Evolutionary conservation across 2,888 invertebrate genomes (phyloP).

Genomic region (Noctua comes): DNA sequence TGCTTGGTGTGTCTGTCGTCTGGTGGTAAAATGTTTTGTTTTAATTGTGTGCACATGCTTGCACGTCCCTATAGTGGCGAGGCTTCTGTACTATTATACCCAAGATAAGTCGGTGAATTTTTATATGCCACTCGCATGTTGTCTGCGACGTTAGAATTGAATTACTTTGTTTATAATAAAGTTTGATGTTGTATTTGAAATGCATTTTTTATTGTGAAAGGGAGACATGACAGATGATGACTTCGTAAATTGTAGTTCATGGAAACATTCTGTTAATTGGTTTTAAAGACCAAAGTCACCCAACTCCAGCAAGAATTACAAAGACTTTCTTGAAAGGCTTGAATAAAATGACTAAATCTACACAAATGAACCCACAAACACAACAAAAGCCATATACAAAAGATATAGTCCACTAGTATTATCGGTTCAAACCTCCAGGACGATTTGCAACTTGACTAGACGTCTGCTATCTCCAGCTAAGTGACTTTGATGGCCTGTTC

Average conservation of each 20-base stretch:
- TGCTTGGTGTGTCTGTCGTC: constrained; percentile 31
- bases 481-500: constrained; percentile 68
- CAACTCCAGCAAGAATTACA: neutral
- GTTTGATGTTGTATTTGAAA: constrained; percentile 26
- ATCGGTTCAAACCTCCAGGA: constrained; percentile 63
- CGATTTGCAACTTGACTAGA: constrained; percentile 63
- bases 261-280: neutral
- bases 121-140: constrained; percentile 74
- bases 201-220: neutral
- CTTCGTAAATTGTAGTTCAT: neutral
- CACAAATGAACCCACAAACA: neutral
- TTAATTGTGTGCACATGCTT: constrained; percentile 71
- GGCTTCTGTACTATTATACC: constrained; percentile 75
- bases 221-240: neutral
- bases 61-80: constrained; percentile 77
- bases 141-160: constrained; percentile 66
- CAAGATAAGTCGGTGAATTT: constrained; percentile 79
- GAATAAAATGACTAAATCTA: constrained; percentile 27
- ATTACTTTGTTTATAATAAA: constrained; percentile 71
- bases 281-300: neutral
- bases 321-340: neutral
- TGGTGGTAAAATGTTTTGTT: constrained; percentile 53
- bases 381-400: constrained; percentile 29
- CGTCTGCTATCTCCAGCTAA: constrained; percentile 57
- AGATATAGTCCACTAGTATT: constrained; percentile 54